Conservation (phyloP, 23 tunicate species). For the Ascidia mentula region DNA sequence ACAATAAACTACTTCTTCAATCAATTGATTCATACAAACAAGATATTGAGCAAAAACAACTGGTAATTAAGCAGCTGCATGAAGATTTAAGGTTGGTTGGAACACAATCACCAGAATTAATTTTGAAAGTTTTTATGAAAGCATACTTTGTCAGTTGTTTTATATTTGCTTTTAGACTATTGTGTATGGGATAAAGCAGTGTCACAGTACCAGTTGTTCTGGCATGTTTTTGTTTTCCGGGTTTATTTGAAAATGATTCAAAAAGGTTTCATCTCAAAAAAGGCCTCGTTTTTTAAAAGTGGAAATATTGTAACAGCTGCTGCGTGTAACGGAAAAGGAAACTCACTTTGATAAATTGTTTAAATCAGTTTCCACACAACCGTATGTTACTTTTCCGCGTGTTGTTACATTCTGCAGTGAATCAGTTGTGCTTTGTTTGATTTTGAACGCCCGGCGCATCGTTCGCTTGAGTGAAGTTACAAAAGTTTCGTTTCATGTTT, state of each 20-base stretch:
- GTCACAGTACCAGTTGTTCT: too few species aligned
- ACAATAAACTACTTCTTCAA: background rate
- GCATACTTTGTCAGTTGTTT: background rate
- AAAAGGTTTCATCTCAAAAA: too few species aligned
- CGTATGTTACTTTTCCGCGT: background rate
- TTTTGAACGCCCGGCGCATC: background rate
- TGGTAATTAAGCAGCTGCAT: background rate
- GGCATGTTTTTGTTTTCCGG: too few species aligned
- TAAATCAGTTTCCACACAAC: background rate
- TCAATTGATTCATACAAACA: background rate
- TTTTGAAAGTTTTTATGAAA: background rate
- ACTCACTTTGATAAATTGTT: background rate
- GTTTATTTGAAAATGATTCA: too few species aligned
- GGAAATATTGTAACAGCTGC: too few species aligned
- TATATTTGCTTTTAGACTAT: background rate
- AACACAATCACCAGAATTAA: background rate
- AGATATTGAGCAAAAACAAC: background rate
- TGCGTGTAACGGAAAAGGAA: background rate
- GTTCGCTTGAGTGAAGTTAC: background rate
- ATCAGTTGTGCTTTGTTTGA: background rate
- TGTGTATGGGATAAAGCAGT: background rate
- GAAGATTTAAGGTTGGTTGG: background rate
- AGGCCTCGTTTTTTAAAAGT: too few species aligned
- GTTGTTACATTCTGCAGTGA: background rate
- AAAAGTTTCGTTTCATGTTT: background rate